Evolutionary conservation across 2,113 vertebrate species (phyloP).

Genomic region (Dolichotis patagonum): DNA sequence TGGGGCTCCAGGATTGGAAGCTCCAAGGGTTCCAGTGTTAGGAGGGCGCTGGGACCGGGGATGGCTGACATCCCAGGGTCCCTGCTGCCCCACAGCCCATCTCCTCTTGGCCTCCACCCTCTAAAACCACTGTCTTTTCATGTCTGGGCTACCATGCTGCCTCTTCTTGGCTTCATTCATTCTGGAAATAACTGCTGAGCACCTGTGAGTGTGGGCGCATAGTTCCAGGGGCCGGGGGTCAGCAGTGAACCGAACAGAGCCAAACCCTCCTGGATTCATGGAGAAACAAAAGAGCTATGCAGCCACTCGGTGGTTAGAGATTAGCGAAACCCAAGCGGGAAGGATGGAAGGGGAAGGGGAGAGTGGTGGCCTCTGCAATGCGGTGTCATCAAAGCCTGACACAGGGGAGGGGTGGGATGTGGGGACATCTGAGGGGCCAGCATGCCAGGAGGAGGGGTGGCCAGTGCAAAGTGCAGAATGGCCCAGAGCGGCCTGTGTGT

Average conservation of each 20-base stretch:
- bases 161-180: neutral
- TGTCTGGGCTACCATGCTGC: neutral
- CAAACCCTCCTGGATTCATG: neutral
- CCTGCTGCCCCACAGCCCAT: neutral
- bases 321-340: no score
- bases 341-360: neutral
- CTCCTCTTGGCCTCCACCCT: neutral
- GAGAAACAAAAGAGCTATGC: neutral
- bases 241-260: neutral
- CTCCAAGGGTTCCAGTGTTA: no score
- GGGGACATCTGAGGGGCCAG: neutral
- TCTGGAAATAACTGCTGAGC: neutral
- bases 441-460: neutral
- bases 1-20: neutral
- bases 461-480: neutral
- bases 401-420: neutral
- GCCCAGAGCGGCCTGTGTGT: neutral
- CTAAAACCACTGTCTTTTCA: neutral
- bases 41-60: no score
- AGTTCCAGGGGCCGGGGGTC: neutral
- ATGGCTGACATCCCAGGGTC: neutral
- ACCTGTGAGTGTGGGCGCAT: no score
- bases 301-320: neutral
- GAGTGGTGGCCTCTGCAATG: neutral
- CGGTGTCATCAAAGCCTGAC: neutral